Percentiles rank a stretch among this genome's conserved stretches.
Evolutionary conservation across 2,113 vertebrate species (phyloP).

Genomic region (Pongo pygmaeus): DNA sequence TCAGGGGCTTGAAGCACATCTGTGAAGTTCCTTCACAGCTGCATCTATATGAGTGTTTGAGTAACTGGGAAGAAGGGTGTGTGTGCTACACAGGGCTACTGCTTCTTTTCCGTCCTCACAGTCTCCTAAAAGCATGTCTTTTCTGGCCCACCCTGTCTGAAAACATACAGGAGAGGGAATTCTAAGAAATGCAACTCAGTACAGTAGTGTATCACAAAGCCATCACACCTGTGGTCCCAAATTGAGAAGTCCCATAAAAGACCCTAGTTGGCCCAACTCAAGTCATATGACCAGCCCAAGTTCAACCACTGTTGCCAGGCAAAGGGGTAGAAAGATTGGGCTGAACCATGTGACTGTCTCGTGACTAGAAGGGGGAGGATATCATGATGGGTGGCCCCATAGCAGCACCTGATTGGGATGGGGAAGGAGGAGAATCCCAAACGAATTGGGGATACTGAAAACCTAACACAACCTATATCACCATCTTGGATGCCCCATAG

Average conservation of each 20-base stretch:
- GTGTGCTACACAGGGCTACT: neutral
- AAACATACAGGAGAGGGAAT: neutral
- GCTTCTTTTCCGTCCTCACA: neutral
- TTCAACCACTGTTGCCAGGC: neutral
- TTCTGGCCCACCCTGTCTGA: neutral
- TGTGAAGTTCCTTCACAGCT: neutral
- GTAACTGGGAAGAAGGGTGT: neutral
- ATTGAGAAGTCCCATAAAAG: neutral
- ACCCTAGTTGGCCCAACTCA: neutral
- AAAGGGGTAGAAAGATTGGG: neutral
- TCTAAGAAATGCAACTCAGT: neutral
- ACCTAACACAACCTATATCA: rapidly evolving
- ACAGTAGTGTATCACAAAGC: neutral
- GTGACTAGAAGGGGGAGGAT: neutral
- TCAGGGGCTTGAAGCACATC: neutral
- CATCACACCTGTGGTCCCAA: neutral
- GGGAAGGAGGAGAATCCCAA: neutral
- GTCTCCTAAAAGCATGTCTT: neutral
- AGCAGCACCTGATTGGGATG: rapidly evolving
- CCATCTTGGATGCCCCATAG: neutral
- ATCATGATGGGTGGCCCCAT: neutral
- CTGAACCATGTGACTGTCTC: neutral
- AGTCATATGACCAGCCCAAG: neutral
- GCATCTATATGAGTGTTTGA: neutral
- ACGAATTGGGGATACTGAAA: neutral